Evolutionary conservation across 2,113 vertebrate species (phyloP), one percentile per base, ranked within the genome.

Genomic region (Melanostigma gelatinosum): DNA sequence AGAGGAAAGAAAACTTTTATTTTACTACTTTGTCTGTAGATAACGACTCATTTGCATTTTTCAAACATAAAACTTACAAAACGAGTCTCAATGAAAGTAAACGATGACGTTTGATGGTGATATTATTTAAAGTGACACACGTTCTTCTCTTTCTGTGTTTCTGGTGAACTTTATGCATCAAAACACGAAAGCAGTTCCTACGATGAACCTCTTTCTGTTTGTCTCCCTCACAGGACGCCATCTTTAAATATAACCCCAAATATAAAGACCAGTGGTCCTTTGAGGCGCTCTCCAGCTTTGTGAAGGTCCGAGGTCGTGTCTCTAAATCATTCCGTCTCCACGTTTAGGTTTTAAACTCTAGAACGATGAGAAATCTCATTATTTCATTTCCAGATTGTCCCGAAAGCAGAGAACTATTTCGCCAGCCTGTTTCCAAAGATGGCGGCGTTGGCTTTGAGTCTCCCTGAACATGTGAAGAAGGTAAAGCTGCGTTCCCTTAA

Each of bases 251-350:
- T 57, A 95, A 95, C 83, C 88, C 86, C 0, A 85, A 58, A 34
- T 89, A 94, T 11, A 81, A 73, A 60, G 36, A 0, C 0, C 42
- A 74, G 10, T 95, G 94, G 95, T 29, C 38, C 1, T 95, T 95
- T 44, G 90, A 92, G 3, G 87, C 79, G 2, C 89, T 95, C 10
- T 0, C 24, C 7, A 0, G 0, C 1, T 94, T 91, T 0, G 74
- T 67, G 4, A 0, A 84, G 93, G 95, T 95, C 18, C 74, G 93
- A 66, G 11, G 12, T 40, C 20, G 4, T 22, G 8, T 12, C 18
- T 10, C 13, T 3, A 27, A 27, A 10, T 46, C 10, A 32, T 3
- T 36, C 3, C 54, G 8, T 7, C 8, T 6, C 34, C 24, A 13
- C 58, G 22, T 64, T 13, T 11, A 2, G 29, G n/a, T 38, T 38